A percentile compares a stretch with the other conserved stretches of the same genome.
These are phyloP conservation scores for Drosophila paulistorum DNA, from an alignment of 1,140 invertebrate species.

Conservation along the genomic window DNA sequence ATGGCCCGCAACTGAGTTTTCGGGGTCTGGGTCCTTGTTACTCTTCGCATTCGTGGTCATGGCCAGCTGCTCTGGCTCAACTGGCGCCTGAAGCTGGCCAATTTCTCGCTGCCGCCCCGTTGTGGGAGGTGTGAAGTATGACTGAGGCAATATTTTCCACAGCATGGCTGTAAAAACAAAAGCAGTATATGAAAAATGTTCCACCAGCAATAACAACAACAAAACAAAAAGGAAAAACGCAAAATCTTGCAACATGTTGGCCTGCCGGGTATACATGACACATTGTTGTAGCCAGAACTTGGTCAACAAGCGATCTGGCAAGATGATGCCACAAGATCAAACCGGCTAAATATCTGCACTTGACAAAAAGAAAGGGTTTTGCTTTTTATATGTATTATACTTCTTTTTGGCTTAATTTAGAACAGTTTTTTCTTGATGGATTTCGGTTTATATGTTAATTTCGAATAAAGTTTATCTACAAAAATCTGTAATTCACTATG, in stretches of 20 bases:
- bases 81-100: constrained; percentile 70
- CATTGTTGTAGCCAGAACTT: constrained; percentile 71
- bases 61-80: constrained; percentile 55
- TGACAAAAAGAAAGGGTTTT: neutral
- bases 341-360: constrained; percentile 42
- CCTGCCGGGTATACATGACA: constrained; percentile 66
- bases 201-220: neutral
- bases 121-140: constrained; percentile 75
- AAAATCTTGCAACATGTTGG: constrained; percentile 47
- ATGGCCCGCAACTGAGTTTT: constrained; percentile 40
- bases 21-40: constrained; percentile 14
- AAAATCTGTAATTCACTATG: no score
- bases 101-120: constrained; percentile 49
- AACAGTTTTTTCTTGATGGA: no score
- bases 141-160: constrained; percentile 17
- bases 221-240: neutral
- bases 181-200: constrained; percentile 1
- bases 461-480: no score
- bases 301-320: constrained; percentile 63
- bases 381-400: no score
- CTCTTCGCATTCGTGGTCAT: constrained; percentile 16
- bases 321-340: constrained; percentile 41
- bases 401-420: no score
- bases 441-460: no score
- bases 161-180: constrained; percentile 15